phyloP scores from a whole-genome alignment of 2,888 invertebrate genomes.

The Macrophya alboannulata region DNA sequence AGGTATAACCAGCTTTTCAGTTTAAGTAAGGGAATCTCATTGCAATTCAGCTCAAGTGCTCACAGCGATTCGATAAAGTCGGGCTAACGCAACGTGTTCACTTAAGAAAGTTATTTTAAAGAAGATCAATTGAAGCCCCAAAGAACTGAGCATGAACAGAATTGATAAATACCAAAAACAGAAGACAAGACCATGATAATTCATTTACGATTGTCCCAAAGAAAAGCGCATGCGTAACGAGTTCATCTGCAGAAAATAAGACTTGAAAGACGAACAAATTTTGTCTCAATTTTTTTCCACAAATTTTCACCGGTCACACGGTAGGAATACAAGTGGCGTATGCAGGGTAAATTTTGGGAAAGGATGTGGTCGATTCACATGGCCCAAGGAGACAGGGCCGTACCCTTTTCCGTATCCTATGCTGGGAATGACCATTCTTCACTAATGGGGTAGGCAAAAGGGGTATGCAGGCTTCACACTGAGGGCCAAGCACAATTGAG shows the following conservation, averaged over 20 bases:
- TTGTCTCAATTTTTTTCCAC: too few relatives aligned
- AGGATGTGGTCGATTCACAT: neutral
- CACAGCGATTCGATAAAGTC: neutral
- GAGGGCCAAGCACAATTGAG: neutral
- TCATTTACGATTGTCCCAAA: too few relatives aligned
- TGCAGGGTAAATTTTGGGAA: neutral
- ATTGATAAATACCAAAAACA: neutral
- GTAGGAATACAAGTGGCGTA: neutral
- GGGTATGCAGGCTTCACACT: neutral
- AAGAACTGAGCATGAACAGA: neutral
- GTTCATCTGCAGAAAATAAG: too few relatives aligned
- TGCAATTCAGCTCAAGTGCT: neutral
- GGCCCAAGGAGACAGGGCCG: neutral
- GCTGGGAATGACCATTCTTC: neutral
- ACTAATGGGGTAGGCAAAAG: neutral
- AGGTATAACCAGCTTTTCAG: neutral
- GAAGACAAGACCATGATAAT: neutral
- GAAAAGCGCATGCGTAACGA: too few relatives aligned
- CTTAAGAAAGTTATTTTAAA: neutral
- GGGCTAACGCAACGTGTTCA: neutral
- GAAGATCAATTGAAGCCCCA: neutral
- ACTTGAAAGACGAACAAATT: too few relatives aligned
- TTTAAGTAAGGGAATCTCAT: neutral
- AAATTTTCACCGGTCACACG: neutral
- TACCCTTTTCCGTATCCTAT: neutral